These are phyloP conservation scores for Moxostoma hubbsi DNA, from an alignment of 2,797 vertebrate genomes.

Conservation along the genomic window DNA sequence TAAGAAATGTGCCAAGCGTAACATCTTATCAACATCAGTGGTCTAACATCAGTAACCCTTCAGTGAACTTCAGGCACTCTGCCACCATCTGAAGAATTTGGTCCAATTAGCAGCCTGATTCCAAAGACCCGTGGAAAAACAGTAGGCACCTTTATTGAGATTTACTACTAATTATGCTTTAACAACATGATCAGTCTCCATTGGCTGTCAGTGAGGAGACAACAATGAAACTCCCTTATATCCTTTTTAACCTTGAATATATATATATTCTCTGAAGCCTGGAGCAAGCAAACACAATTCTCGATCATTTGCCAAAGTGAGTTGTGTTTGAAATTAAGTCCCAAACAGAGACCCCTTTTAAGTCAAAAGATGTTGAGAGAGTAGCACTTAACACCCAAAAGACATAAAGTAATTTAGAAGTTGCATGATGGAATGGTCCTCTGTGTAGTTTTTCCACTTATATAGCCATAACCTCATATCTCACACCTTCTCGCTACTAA, in stretches of 20 bases:
- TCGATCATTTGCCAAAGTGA: constrained; percentile 30
- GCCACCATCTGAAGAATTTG: constrained; percentile 50
- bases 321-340: constrained; percentile 26
- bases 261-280: constrained; percentile 32
- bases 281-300: constrained; percentile 12
- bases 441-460: constrained; percentile 12
- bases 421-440: not conserved
- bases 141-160: constrained; percentile 42
- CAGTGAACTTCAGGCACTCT: constrained; percentile 59
- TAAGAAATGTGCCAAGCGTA: not conserved
- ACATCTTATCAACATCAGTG: constrained; percentile 36
- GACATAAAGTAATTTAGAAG: constrained; percentile 6
- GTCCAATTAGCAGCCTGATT: constrained; percentile 49
- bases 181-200: constrained; percentile 56
- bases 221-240: constrained; percentile 50
- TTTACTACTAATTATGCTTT: constrained; percentile 58
- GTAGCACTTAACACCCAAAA: constrained; percentile 9
- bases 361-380: constrained; percentile 12
- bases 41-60: constrained; percentile 42
- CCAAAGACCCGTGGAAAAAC: constrained; percentile 47
- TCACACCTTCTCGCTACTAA: constrained; percentile 37
- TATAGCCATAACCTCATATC: constrained; percentile 39
- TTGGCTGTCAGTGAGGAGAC: constrained; percentile 51
- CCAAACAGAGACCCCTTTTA: constrained; percentile 4
- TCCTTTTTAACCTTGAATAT: constrained; percentile 42